Evolutionary conservation across 2,113 vertebrate genomes (phyloP).

Genomic region (Sinocyclocheilus anshuiensis): DNA sequence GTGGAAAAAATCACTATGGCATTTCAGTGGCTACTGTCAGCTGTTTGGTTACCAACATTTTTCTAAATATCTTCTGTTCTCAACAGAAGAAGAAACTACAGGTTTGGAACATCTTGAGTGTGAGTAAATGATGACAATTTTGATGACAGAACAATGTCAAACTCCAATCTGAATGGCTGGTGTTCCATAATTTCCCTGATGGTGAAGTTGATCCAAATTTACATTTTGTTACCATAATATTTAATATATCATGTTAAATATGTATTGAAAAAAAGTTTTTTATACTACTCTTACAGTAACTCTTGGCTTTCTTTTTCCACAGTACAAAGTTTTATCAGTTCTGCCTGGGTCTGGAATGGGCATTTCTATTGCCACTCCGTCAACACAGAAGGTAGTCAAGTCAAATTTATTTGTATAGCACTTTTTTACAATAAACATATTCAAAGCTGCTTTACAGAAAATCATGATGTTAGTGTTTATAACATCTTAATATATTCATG

Average conservation of each 20-base stretch:
- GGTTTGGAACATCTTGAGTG: no score
- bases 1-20: no score
- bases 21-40: no score
- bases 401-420: not conserved
- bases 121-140: no score
- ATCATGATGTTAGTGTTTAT: not conserved
- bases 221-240: not conserved
- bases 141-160: not conserved
- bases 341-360: slow-evolving; percentile 98
- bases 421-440: not conserved
- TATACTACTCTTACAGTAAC: not conserved
- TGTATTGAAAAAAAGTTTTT: not conserved
- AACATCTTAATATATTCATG: not conserved
- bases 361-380: slow-evolving; percentile 94
- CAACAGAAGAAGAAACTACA: no score
- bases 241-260: not conserved
- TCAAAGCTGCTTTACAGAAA: not conserved
- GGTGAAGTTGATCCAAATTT: not conserved
- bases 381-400: slow-evolving; percentile 91
- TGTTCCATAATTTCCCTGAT: not conserved
- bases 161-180: not conserved
- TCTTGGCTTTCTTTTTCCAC: not conserved
- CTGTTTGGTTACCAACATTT: no score
- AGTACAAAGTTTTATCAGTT: slow-evolving; percentile 98
- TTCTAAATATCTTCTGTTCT: no score